Conservation (phyloP, 2,797 vertebrate genomes). For the Tragelaphus eurycerus region DNA sequence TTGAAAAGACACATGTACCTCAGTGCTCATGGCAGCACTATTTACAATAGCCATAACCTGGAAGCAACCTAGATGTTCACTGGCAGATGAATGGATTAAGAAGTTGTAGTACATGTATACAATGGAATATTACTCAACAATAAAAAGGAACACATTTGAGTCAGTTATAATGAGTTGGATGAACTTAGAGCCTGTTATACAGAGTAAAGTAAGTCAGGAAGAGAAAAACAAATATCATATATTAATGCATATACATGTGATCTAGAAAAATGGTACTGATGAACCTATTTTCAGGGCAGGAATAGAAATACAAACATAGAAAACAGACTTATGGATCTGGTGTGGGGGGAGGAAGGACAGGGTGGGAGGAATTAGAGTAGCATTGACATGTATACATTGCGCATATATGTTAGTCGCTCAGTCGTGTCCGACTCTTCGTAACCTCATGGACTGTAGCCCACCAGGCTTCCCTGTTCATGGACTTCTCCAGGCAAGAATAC, state of each 20-base stretch:
- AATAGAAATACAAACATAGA: neutral
- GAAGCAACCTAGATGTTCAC: fast-evolving
- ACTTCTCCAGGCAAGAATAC: neutral
- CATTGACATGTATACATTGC: neutral
- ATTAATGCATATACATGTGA: neutral
- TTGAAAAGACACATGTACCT: neutral
- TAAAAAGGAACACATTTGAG: neutral
- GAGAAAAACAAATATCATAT: neutral
- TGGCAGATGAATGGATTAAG: neutral
- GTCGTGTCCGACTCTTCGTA: fast-evolving
- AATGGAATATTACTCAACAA: neutral
- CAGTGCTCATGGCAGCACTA: neutral
- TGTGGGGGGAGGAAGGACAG: neutral
- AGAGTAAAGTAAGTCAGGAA: neutral
- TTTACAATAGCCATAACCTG: neutral
- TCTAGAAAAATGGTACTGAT: neutral
- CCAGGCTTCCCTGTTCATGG: neutral
- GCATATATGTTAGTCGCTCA: fast-evolving
- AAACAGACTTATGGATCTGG: neutral
- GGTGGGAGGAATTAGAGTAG: neutral
- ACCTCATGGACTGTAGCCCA: fast-evolving
- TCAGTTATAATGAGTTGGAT: neutral
- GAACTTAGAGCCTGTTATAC: neutral
- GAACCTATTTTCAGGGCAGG: neutral
- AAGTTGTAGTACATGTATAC: neutral